Base-by-base conservation (phyloP, 2,113 vertebrate genomes). In the Oncorhynchus masou region DNA sequence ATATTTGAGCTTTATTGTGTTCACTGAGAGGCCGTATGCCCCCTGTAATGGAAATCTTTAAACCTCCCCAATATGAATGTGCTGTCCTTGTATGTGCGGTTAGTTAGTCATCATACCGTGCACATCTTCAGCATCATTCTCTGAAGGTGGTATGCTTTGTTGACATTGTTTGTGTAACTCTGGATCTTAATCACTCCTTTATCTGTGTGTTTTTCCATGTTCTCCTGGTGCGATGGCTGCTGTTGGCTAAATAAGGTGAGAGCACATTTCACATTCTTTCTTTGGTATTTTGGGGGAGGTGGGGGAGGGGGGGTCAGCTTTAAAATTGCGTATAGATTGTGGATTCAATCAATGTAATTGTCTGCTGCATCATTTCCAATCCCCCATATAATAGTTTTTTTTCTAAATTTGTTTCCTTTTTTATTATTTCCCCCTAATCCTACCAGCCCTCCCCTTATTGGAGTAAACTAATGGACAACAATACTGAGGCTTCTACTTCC, bases 161-260 rank as follows among this genome's bases (percentile, higher is more conserved):
- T 86, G 85, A 85, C 76, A 68, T 86, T 73, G 68, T 81, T 86
- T 78, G 87, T 76, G 81, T 81, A 69, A 65, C n/a, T 77, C 66
- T 54, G 49, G 75, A 81, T 79, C 51, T 60, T 65, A 83, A 81
- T 89, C 83, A 83, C 70, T 48, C 68, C 74, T 65, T 25, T 20
- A 83, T 79, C 75, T 22, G n/a, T 31, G 15, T 78, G 66, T 85
- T 80, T 79, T 72, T 76, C 68, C 70, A 75, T 82, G 74, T 25
- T 48, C 74, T 81, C 79, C 75, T 76, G 78, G 8, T 74, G 22
- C 27, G 71, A 87, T 78, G 83, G 25, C 78, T 74, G 78, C 39
- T 22, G 75, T 85, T 89, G 81, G 83, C 88, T 87, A 84, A 90
- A 91, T 88, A 90, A 88, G 82, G 88, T 73, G 86, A 90, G 78